Evolutionary conservation across 2,113 vertebrate genomes (phyloP).

Genomic region (Thalassarche chlororhynchos): DNA sequence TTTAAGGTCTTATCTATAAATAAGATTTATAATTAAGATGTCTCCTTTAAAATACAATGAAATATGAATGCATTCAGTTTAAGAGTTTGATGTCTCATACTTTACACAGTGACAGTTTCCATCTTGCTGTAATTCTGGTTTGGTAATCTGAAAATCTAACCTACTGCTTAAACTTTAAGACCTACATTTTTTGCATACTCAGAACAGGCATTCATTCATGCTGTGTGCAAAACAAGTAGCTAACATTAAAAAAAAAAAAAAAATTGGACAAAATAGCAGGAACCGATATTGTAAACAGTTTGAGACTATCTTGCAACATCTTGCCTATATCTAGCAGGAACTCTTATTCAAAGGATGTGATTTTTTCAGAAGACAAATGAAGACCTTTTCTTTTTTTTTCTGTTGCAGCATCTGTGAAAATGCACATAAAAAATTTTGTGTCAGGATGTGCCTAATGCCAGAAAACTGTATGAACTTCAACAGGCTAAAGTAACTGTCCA

Average conservation of each 20-base stretch:
- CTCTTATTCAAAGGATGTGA: not conserved
- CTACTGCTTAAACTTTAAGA: not conserved
- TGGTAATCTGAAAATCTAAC: not conserved
- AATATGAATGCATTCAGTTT: not conserved
- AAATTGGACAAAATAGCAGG: not conserved
- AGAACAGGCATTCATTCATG: not conserved
- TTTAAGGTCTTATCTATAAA: not conserved
- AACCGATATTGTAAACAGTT: not conserved
- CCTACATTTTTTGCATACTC: rapidly evolving
- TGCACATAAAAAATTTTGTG: not conserved
- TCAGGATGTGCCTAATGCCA: not conserved
- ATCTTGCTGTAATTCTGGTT: not conserved
- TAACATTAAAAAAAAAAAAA: not conserved
- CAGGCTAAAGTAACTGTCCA: not conserved
- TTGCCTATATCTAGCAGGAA: not conserved
- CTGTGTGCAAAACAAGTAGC: not conserved
- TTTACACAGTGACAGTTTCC: not conserved
- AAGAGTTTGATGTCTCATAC: not conserved
- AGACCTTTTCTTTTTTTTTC: not conserved
- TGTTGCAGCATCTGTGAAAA: not conserved
- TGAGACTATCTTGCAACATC: not conserved
- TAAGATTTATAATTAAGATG: not conserved
- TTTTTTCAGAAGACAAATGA: not conserved
- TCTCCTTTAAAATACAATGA: not conserved
- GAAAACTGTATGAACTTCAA: not conserved